Conservation (phyloP, 2,888 invertebrate genomes). For the Hypomecis punctinalis region DNA sequence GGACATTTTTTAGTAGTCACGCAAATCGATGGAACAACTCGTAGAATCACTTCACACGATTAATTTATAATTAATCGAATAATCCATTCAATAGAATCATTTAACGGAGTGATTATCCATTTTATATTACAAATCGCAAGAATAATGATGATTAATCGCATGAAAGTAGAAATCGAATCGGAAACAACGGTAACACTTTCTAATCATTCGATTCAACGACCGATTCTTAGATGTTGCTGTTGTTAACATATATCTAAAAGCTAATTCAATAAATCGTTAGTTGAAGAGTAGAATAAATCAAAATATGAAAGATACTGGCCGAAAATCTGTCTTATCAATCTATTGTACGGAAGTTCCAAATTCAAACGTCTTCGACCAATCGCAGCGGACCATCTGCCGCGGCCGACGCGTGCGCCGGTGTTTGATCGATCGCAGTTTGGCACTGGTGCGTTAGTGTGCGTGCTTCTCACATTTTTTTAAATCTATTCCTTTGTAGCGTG, state of each 20-base stretch:
- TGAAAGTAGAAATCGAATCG: conserved; percentile 60
- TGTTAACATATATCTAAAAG: conserved; percentile 43
- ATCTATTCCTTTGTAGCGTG: conserved; percentile 60
- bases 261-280: conserved; percentile 35
- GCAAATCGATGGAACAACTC: conserved; percentile 16
- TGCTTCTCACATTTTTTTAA: conserved; percentile 55
- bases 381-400: conserved; percentile 75
- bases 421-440: conserved; percentile 68
- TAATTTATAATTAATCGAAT: conserved; percentile 19
- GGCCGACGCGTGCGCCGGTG: conserved; percentile 76
- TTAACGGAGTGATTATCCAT: conserved; percentile 12
- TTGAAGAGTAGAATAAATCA: conserved; percentile 35
- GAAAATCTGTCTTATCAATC: conserved; percentile 60
- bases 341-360: conserved; percentile 78
- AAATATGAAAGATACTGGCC: conserved; percentile 27
- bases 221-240: conserved; percentile 48
- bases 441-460: conserved; percentile 33
- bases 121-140: conserved; percentile 31
- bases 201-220: conserved; percentile 43
- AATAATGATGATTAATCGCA: conserved; percentile 58
- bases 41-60: conserved; percentile 23
- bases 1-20: conserved; percentile 10
- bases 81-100: conserved; percentile 22
- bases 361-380: conserved; percentile 76
- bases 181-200: conserved; percentile 60